Evolutionary conservation across 1,140 invertebrate genomes (phyloP), one percentile per base, ranked within the genome.

Genomic region (Drosophila erecta): DNA sequence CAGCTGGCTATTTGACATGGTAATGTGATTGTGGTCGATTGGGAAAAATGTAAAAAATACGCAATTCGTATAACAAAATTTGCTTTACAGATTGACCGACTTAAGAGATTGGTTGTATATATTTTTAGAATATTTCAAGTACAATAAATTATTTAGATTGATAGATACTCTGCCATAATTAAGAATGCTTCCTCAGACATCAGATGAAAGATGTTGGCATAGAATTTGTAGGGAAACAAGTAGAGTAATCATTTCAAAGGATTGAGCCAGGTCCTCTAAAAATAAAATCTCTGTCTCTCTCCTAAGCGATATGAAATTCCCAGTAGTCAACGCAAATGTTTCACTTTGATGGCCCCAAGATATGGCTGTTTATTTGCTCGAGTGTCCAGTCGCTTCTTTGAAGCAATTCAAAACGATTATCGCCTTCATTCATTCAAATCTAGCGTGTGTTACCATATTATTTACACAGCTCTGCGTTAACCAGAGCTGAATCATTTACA

Each of bases 371-470:
- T 60, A 67, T 49, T 57, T 46, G 17, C 50, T 22, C 60, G 30
- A 44, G 60, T 73, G 44, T 54, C 46, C 58, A 49, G 50, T 30
- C 38, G n/a, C 43, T 55, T 74, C 69, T 84, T 89, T 89, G 84
- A 84, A 62, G 73, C 55, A 81, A 79, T 83, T 89, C 66, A 83
- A 54, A 84, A 70, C 76, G 84, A 89, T 87, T 89, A 87, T 76
- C 73, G 76, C 84, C 77, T 89, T 84, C 69, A 89, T 90, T 89
- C 84, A 89, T 87, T 87, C 77, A 83, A 87, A 87, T 69, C 76
- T 71, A 67, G 58, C 70, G 70, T 67, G 69, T 69, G 17, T 62
- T 57, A 75, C 79, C 79, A 74, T 85, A 80, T 89, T 89, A 89
- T 89, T 89, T 89, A 76, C 79, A 60, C 61, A 84, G 72, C 67